Percentiles rank a stretch among this genome's conserved stretches.
phyloP scores from a whole-genome alignment of 2,797 vertebrate genomes.

The Heterohyrax brucei region DNA sequence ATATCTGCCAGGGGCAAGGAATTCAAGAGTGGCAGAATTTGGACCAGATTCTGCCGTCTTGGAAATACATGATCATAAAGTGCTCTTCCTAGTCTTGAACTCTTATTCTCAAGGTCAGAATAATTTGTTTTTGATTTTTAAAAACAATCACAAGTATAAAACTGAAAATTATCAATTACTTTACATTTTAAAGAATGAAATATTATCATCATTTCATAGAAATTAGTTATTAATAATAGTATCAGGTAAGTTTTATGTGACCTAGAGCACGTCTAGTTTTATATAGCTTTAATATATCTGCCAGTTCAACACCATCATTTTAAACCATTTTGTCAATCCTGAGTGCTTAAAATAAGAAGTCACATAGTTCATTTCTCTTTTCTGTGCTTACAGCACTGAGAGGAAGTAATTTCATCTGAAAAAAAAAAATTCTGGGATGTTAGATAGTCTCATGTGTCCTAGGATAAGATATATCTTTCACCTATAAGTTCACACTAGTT shows the following conservation, averaged over 20 bases:
- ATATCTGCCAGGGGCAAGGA: not conserved
- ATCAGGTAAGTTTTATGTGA: not conserved
- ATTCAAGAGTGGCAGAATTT: not conserved
- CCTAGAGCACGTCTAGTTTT: not conserved
- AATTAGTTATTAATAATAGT: conserved; percentile 23
- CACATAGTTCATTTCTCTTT: conserved; percentile 43
- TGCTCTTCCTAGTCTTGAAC: not conserved
- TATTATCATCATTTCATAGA: conserved; percentile 11
- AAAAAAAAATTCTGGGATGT: conserved; percentile 16
- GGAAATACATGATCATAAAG: not conserved
- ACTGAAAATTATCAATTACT: not conserved
- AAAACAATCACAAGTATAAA: not conserved
- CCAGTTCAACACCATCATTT: not conserved
- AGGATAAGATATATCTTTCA: not conserved
- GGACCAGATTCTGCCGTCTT: not conserved
- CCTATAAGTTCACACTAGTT: conserved; percentile 7
- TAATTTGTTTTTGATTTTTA: not conserved
- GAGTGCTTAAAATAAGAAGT: conserved; percentile 11
- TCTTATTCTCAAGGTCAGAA: not conserved
- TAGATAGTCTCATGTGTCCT: not conserved
- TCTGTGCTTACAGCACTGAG: not conserved
- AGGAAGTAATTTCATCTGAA: conserved; percentile 24
- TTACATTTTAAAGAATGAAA: conserved; percentile 2
- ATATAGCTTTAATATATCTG: not conserved
- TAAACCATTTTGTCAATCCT: not conserved